Conservation (phyloP, 1,140 invertebrate genomes). For the Vollenhovia emeryi region DNA sequence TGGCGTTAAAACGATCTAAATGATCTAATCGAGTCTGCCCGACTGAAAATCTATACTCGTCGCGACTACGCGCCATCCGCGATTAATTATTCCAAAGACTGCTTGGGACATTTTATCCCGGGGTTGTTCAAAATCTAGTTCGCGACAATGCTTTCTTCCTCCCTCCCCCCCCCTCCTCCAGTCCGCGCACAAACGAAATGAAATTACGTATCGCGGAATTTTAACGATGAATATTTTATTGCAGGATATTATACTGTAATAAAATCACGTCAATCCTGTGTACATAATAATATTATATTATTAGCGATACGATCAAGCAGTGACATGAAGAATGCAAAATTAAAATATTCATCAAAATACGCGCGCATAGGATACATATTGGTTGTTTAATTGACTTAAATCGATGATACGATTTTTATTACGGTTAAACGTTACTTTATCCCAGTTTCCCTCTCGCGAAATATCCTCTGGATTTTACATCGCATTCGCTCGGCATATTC, state of each 20-base stretch:
- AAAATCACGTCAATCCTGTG: constrained; percentile 3
- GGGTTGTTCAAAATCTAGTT: not conserved
- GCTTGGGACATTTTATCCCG: not conserved
- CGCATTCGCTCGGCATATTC: not conserved
- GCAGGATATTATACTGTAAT: not conserved
- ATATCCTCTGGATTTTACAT: not conserved
- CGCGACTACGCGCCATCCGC: not conserved
- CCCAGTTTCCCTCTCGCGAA: not conserved
- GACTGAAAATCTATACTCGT: constrained; percentile 7
- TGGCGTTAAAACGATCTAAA: constrained; percentile 39
- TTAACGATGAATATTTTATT: constrained; percentile 18
- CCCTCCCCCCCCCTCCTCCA: too few relatives aligned
- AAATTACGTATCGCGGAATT: not conserved
- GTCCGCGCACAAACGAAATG: not conserved
- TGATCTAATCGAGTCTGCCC: constrained; percentile 41
- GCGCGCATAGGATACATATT: not conserved
- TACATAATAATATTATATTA: constrained; percentile 16
- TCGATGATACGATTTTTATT: not conserved
- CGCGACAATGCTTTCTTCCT: not conserved
- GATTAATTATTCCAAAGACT: not conserved
- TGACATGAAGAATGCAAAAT: constrained; percentile 1
- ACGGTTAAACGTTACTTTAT: not conserved
- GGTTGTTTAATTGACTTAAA: not conserved
- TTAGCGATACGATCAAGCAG: not conserved
- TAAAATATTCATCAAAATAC: constrained; percentile 16